Conservation (phyloP, 2,797 vertebrate species). For the Dallia pectoralis region DNA sequence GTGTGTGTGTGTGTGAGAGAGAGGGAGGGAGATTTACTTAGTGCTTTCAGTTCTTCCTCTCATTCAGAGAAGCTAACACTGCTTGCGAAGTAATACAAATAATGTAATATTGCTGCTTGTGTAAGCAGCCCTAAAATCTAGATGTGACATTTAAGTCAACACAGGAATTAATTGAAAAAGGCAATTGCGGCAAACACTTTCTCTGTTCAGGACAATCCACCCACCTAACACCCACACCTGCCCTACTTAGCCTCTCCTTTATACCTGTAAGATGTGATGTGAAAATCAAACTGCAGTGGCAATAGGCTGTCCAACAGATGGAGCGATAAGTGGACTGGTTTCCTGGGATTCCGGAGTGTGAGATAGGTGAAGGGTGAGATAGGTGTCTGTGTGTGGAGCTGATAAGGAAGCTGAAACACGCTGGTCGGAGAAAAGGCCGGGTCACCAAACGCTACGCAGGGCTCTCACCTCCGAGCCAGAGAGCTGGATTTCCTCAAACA, state of each 20-base stretch:
- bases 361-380: conserved; percentile 4
- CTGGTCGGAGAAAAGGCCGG: conserved; percentile 25
- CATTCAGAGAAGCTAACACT: not conserved
- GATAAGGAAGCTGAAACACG: conserved; percentile 44
- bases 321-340: conserved; percentile 21
- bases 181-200: no score
- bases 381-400: conserved; percentile 21
- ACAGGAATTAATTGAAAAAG: not conserved
- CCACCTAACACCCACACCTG: conserved; percentile 22
- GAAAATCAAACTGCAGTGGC: not conserved
- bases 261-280: not conserved
- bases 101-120: not conserved
- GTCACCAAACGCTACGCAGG: conserved; percentile 33
- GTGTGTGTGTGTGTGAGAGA: no score
- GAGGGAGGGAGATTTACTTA: not conserved
- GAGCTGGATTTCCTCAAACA: conserved; percentile 24
- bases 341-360: conserved; percentile 2
- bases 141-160: not conserved
- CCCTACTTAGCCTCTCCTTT: not conserved
- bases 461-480: conserved; percentile 29
- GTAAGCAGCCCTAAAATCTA: not conserved
- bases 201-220: conserved; percentile 12
- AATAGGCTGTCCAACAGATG: conserved; percentile 24
- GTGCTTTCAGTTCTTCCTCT: not conserved
- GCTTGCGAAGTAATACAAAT: not conserved